Percentiles rank a stretch among this genome's conserved stretches.
Evolutionary conservation across 2,888 invertebrate species (phyloP).

Genomic region (Metalampra italica): DNA sequence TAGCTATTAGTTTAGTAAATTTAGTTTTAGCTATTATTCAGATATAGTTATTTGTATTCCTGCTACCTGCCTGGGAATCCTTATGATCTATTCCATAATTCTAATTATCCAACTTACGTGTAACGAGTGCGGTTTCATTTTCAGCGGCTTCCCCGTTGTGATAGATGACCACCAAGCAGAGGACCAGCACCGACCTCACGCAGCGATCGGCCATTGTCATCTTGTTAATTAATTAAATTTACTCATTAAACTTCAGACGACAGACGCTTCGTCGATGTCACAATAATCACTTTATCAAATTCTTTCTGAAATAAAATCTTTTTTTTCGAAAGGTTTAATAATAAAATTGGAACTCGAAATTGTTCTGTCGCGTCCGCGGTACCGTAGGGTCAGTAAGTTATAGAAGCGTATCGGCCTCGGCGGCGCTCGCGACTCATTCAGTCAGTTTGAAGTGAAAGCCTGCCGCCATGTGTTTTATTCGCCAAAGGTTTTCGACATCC

Average conservation of each 20-base stretch:
- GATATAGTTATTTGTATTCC: no score
- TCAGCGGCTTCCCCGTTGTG: constrained; percentile 58
- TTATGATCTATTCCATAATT: background rate
- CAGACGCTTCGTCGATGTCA: background rate
- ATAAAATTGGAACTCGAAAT: no score
- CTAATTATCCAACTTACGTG: constrained; percentile 49
- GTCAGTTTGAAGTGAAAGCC: constrained; percentile 76
- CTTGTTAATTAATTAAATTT: constrained; percentile 18
- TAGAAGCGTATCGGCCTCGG: constrained; percentile 31
- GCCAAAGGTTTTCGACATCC: constrained; percentile 70
- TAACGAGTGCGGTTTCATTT: constrained; percentile 41
- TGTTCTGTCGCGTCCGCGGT: constrained; percentile 25
- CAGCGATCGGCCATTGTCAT: constrained; percentile 53
- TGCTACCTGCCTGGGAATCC: no score
- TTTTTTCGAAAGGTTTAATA: no score
- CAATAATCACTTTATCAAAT: background rate
- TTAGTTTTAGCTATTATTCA: no score
- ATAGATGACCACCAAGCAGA: constrained; percentile 54
- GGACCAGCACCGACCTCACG: constrained; percentile 50
- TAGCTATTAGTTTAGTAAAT: no score
- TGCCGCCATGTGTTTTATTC: constrained; percentile 67
- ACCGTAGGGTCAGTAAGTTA: constrained; percentile 31
- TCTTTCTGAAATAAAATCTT: no score
- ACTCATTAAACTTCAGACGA: background rate
- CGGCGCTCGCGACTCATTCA: constrained; percentile 56